Conservation (phyloP, 2,888 invertebrate genomes). For the Heliconius cydno region DNA sequence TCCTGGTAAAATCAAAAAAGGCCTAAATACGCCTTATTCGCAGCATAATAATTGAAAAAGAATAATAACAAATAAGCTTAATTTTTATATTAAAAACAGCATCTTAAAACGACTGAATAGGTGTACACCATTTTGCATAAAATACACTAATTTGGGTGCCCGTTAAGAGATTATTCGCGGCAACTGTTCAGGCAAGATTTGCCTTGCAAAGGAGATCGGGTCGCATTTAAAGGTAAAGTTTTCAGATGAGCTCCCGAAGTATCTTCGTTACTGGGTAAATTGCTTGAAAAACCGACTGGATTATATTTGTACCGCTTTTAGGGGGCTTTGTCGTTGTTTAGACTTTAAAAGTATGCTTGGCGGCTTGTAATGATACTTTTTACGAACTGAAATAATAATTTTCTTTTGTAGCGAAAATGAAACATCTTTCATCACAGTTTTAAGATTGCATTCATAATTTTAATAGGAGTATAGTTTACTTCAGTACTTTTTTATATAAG, state of each 20-base stretch:
- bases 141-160: slow-evolving; percentile 33
- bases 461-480: background rate
- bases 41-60: background rate
- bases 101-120: background rate
- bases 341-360: slow-evolving; percentile 20
- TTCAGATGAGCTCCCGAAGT: slow-evolving; percentile 37
- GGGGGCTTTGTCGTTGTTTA: slow-evolving; percentile 21
- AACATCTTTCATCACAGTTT: slow-evolving; percentile 10
- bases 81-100: slow-evolving; percentile 7
- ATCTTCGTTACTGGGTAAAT: slow-evolving; percentile 34
- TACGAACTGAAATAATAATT: slow-evolving; percentile 17
- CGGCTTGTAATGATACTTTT: slow-evolving; percentile 7
- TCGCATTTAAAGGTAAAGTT: slow-evolving; percentile 39
- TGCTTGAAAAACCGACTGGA: slow-evolving; percentile 29
- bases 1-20: background rate
- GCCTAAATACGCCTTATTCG: background rate
- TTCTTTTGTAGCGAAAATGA: background rate
- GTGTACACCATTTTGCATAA: slow-evolving; percentile 23
- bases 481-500: too few species aligned
- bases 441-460: background rate
- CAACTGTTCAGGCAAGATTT: slow-evolving; percentile 28
- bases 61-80: background rate
- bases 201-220: slow-evolving; percentile 42
- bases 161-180: slow-evolving; percentile 30
- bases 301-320: slow-evolving; percentile 28